phyloP scores from a whole-genome alignment of 2,113 vertebrate genomes.

The Leptosomus discolor region DNA sequence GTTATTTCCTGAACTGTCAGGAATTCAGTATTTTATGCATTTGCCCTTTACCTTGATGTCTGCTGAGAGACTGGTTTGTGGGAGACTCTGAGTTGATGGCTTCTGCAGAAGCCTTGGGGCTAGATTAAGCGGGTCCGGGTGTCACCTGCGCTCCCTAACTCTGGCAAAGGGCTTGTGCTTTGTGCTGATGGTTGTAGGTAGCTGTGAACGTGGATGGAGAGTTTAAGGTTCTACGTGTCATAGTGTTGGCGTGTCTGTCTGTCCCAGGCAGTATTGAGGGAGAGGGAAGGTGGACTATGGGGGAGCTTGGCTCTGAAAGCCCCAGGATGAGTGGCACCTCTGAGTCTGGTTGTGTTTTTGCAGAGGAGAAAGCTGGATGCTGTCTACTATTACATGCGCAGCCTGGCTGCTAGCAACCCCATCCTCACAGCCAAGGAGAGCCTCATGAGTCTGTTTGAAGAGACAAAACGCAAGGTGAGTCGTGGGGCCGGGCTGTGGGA shows the following conservation, averaged over 20 bases:
- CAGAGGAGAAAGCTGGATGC: constrained; percentile 98
- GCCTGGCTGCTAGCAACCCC: constrained; percentile 95
- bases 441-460: constrained; percentile 97
- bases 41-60: background rate
- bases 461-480: constrained; percentile 96
- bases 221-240: background rate
- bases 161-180: background rate
- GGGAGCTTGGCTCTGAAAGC: background rate
- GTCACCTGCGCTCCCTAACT: background rate
- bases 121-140: fast-evolving
- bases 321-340: background rate
- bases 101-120: background rate
- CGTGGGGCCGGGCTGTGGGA: background rate
- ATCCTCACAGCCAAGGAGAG: constrained; percentile 98
- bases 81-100: background rate
- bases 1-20: background rate
- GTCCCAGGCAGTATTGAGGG: background rate
- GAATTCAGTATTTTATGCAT: background rate
- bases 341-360: constrained; percentile 17
- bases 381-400: constrained; percentile 99
- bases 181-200: background rate
- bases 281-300: background rate
- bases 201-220: background rate
- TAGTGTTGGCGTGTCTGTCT: background rate
- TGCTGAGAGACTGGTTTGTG: background rate